These are phyloP conservation scores for Arothron firmamentum DNA, from an alignment of 2,113 vertebrate species.

Conservation along the genomic window DNA sequence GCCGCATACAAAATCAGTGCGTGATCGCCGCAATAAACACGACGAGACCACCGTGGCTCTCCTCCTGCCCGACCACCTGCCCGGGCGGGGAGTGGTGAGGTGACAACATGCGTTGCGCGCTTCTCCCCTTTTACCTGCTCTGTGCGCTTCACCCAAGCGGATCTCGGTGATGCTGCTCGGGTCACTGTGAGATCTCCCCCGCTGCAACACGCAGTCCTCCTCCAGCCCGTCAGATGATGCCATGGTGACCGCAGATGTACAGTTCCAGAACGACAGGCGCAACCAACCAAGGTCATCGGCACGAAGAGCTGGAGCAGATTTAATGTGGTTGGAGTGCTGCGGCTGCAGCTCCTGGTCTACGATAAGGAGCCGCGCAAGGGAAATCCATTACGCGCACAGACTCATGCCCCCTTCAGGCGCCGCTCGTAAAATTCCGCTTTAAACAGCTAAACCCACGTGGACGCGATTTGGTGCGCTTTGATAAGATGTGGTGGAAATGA, in stretches of 20 bases:
- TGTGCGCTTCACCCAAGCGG: conserved; percentile 71
- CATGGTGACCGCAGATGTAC: conserved; percentile 71
- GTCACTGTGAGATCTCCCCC: conserved; percentile 91
- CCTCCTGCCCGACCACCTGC: background rate
- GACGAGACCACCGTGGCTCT: conserved; percentile 1
- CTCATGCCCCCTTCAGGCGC: conserved; percentile 49
- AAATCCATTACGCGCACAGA: conserved; percentile 63
- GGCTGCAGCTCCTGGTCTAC: conserved; percentile 57
- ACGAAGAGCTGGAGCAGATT: conserved; percentile 54
- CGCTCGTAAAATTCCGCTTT: conserved; percentile 21
- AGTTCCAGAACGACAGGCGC: conserved; percentile 49
- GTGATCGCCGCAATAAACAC: background rate
- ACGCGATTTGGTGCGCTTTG: no score
- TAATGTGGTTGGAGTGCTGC: conserved; percentile 51
- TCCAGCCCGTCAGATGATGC: conserved; percentile 81
- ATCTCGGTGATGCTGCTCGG: conserved; percentile 87
- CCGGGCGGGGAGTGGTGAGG: background rate
- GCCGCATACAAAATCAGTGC: conserved; percentile 36
- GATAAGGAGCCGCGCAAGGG: conserved; percentile 47
- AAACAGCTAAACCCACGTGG: no score
- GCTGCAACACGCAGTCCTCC: conserved; percentile 80
- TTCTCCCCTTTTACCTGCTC: conserved; percentile 73
- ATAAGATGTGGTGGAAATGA: no score
- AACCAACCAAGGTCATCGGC: conserved; percentile 74
- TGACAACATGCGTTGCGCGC: conserved; percentile 14